Percentiles rank a stretch among this genome's conserved stretches.
Conservation (phyloP, 1,140 invertebrate species). For the Lycorma delicatula region DNA sequence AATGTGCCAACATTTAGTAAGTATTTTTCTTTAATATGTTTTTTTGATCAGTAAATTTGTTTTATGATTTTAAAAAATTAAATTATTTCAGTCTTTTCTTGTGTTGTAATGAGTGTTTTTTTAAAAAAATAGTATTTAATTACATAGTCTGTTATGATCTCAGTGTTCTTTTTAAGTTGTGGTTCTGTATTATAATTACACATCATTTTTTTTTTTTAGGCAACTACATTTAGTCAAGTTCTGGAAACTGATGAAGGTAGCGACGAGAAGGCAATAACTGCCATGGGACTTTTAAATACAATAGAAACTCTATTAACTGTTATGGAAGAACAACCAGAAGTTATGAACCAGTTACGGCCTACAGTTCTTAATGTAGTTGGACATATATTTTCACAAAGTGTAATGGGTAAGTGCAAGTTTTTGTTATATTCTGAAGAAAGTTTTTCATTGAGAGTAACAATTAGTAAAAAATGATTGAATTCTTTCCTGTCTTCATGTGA, state of each 20-base stretch:
- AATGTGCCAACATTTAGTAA: constrained; percentile 82
- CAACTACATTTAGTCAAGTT: constrained; percentile 83
- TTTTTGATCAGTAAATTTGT: not conserved
- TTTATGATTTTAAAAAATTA: not conserved
- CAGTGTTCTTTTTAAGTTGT: not conserved
- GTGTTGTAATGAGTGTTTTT: constrained; percentile 3
- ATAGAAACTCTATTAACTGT: constrained; percentile 91
- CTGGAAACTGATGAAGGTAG: constrained; percentile 76
- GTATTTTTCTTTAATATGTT: constrained; percentile 12
- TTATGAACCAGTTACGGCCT: constrained; percentile 84
- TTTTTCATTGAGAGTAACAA: too few species aligned
- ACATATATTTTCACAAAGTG: constrained; percentile 75
- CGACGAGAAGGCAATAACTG: constrained; percentile 95
- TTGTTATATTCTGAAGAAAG: not conserved
- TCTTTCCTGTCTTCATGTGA: not conserved
- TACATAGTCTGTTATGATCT: not conserved
- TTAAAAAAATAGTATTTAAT: too few species aligned
- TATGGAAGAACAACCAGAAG: constrained; percentile 86
- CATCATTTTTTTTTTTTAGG: constrained; percentile 42
- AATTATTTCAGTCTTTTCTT: too few species aligned
- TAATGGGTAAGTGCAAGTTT: constrained; percentile 43
- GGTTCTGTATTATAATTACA: too few species aligned
- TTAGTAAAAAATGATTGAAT: not conserved
- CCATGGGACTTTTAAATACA: constrained; percentile 93
- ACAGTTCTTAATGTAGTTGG: constrained; percentile 87